Conservation (phyloP, 2,797 vertebrate genomes). For the Crypturellus tataupa region DNA sequence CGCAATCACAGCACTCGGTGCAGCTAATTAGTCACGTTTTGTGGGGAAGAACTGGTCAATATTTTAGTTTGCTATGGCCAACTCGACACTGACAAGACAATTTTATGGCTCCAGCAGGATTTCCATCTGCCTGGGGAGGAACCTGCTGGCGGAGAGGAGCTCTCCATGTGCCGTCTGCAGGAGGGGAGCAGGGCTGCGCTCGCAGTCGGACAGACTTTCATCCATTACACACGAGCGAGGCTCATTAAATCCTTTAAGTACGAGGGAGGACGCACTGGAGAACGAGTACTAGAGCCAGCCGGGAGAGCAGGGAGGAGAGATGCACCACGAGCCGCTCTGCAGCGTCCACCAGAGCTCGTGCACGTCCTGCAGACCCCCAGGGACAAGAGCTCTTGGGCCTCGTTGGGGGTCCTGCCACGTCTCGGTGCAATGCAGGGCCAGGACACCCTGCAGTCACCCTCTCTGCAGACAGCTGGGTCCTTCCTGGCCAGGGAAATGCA, state of each 20-base stretch:
- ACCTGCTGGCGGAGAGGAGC: background rate
- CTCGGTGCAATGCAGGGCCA: background rate
- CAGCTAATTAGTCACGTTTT: background rate
- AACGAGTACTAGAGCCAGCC: background rate
- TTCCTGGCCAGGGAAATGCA: background rate
- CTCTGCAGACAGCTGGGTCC: background rate
- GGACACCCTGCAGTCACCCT: rapidly evolving
- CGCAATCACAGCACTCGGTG: rapidly evolving
- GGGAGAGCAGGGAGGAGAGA: background rate
- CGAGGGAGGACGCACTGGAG: background rate
- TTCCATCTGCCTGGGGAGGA: constrained; percentile 1
- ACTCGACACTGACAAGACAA: background rate
- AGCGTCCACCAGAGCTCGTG: background rate
- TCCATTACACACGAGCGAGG: background rate
- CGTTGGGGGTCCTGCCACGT: too few species aligned
- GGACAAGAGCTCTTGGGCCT: background rate
- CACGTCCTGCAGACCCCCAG: background rate
- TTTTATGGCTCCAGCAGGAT: background rate
- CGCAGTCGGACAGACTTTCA: background rate
- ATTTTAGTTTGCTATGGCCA: background rate
- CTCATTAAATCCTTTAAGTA: background rate
- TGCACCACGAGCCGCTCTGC: too few species aligned
- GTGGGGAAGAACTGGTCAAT: background rate
- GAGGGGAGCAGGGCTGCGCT: background rate
- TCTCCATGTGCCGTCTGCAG: background rate